phyloP scores from a whole-genome alignment of 2,113 vertebrate species.

The Poeciliopsis turrubarensis region DNA sequence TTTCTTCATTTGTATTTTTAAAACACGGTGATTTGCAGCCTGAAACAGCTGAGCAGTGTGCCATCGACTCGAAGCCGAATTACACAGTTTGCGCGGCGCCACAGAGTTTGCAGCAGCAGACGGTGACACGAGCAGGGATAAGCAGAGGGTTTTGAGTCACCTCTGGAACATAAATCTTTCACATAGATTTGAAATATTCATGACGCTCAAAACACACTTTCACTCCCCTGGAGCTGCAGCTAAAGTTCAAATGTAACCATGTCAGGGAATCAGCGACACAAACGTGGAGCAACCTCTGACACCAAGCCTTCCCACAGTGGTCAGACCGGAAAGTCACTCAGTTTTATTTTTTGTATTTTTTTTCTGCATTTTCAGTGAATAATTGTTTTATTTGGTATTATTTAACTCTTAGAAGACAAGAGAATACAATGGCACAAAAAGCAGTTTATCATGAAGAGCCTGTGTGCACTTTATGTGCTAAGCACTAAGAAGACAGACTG shows the following conservation, averaged over 20 bases:
- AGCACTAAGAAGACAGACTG: too few species aligned
- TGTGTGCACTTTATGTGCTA: too few species aligned
- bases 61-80: too few species aligned
- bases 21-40: too few species aligned
- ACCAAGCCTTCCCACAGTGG: background rate
- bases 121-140: slow-evolving; percentile 17
- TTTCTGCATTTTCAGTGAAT: too few species aligned
- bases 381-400: too few species aligned
- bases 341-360: too few species aligned
- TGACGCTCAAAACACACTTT: slow-evolving; percentile 31
- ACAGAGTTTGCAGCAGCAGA: background rate
- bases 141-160: slow-evolving; percentile 33
- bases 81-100: background rate
- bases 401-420: too few species aligned
- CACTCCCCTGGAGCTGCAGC: background rate
- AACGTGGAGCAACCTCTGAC: background rate
- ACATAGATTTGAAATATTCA: slow-evolving; percentile 61
- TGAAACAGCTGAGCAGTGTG: too few species aligned
- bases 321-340: background rate
- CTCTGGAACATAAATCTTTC: slow-evolving; percentile 54
- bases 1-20: too few species aligned
- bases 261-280: background rate
- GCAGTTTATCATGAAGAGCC: too few species aligned
- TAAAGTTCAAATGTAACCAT: background rate
- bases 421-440: too few species aligned